These are phyloP conservation scores for Clinocottus analis DNA, from an alignment of 2,113 vertebrate species.

Conservation along the genomic window DNA sequence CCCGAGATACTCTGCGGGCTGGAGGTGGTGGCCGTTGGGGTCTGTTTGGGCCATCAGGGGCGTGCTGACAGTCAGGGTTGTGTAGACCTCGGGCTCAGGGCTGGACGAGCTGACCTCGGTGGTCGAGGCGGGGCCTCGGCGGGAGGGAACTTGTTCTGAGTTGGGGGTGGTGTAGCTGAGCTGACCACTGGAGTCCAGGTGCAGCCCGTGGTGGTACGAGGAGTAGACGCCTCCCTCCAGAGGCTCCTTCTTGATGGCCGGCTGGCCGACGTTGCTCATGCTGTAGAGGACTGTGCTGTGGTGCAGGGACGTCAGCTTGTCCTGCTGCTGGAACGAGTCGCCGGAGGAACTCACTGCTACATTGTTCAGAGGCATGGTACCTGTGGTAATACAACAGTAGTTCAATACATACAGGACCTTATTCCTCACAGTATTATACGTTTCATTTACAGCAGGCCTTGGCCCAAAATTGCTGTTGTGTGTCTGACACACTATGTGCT, in stretches of 20 bases:
- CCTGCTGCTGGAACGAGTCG: slow-evolving; percentile 77
- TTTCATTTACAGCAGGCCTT: slow-evolving; percentile 49
- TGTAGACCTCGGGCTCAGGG: slow-evolving; percentile 88
- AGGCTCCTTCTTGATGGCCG: slow-evolving; percentile 94
- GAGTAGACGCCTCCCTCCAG: slow-evolving; percentile 85
- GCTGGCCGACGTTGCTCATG: slow-evolving; percentile 86
- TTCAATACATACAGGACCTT: slow-evolving; percentile 48
- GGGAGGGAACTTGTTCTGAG: slow-evolving; percentile 77
- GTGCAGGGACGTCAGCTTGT: slow-evolving; percentile 85
- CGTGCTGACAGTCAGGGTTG: slow-evolving; percentile 79
- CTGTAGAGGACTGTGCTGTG: slow-evolving; percentile 93
- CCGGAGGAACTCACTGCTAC: slow-evolving; percentile 86
- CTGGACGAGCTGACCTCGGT: slow-evolving; percentile 86
- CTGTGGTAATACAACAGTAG: slow-evolving; percentile 73
- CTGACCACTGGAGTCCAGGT: slow-evolving; percentile 89
- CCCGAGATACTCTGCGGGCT: slow-evolving; percentile 82
- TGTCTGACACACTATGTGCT: slow-evolving; percentile 63
- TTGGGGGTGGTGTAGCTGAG: slow-evolving; percentile 86
- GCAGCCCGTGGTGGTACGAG: slow-evolving; percentile 90
- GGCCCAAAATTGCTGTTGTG: slow-evolving; percentile 50
- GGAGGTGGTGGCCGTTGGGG: slow-evolving; percentile 69
- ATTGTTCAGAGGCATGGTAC: slow-evolving; percentile 88
- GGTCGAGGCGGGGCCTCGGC: slow-evolving; percentile 79
- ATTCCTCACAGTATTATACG: slow-evolving; percentile 15
- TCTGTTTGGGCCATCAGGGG: slow-evolving; percentile 74